phyloP scores from a whole-genome alignment of 2,113 vertebrate genomes.

The Phalacrocorax aristotelis region DNA sequence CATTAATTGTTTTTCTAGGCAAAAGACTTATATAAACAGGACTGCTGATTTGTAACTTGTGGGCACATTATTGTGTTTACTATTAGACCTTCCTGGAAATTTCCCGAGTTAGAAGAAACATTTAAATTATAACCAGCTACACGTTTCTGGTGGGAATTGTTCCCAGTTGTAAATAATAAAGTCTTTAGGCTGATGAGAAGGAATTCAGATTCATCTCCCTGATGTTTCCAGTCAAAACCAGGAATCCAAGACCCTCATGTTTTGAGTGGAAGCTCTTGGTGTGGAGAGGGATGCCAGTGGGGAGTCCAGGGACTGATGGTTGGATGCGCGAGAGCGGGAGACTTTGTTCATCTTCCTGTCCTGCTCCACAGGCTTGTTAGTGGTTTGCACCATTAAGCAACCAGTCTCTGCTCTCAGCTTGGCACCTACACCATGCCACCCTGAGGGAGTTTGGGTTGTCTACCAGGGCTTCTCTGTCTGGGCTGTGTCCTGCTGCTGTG shows the following conservation, averaged over 20 bases:
- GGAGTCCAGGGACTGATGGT: rapidly evolving
- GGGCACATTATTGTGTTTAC: not conserved
- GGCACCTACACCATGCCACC: not conserved
- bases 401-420: not conserved
- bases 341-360: rapidly evolving
- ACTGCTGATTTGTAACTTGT: not conserved
- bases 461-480: not conserved
- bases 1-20: constrained; percentile 22
- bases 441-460: not conserved
- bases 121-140: not conserved
- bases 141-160: not conserved
- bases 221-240: not conserved
- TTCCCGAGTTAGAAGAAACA: not conserved
- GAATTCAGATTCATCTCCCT: not conserved
- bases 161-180: constrained; percentile 8
- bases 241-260: not conserved
- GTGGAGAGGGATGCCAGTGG: not conserved
- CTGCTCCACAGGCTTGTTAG: not conserved
- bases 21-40: constrained; percentile 27
- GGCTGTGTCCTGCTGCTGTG: not conserved
- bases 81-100: constrained; percentile 32
- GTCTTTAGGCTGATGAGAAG: not conserved
- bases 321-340: rapidly evolving
- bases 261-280: not conserved
- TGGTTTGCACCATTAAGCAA: not conserved